phyloP scores from a whole-genome alignment of 2,888 invertebrate genomes.

The Tortrix viridana region DNA sequence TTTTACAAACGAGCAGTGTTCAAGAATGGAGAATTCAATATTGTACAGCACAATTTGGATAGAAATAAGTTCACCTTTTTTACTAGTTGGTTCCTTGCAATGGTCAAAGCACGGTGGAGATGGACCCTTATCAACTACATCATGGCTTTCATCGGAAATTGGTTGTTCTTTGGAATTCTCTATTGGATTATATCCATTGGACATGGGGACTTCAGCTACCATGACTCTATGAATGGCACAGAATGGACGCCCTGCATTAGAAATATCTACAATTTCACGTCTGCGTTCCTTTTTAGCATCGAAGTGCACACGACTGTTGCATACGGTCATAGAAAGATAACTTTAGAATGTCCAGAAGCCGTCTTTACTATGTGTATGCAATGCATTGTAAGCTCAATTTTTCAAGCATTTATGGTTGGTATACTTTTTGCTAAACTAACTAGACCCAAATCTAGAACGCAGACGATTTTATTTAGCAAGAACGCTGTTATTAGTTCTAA shows the following conservation, averaged over 20 bases:
- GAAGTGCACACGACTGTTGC: conserved; percentile 98
- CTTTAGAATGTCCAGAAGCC: conserved; percentile 96
- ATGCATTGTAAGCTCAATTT: conserved; percentile 96
- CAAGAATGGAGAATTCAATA: conserved; percentile 95
- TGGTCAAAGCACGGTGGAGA: conserved; percentile 95
- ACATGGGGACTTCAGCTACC: conserved; percentile 92
- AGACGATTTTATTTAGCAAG: conserved; percentile 96
- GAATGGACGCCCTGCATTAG: conserved; percentile 94
- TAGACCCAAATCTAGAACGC: conserved; percentile 95
- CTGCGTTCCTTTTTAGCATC: conserved; percentile 96
- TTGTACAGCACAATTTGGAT: conserved; percentile 87
- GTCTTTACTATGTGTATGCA: conserved; percentile 98
- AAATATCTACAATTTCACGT: conserved; percentile 94
- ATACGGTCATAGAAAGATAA: conserved; percentile 93
- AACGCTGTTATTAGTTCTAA: conserved; percentile 94
- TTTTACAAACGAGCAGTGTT: conserved; percentile 85
- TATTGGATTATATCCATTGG: conserved; percentile 96
- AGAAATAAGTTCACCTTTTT: conserved; percentile 84
- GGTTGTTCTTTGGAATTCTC: conserved; percentile 94
- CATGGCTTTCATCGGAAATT: conserved; percentile 92
- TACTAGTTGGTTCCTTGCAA: conserved; percentile 91
- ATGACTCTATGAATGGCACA: conserved; percentile 81
- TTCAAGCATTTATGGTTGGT: conserved; percentile 92
- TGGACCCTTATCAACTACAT: conserved; percentile 95
- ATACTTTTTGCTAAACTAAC: conserved; percentile 98